Base-by-base conservation (phyloP, 2,113 vertebrate species). In the Gnathonemus longibarbis region DNA sequence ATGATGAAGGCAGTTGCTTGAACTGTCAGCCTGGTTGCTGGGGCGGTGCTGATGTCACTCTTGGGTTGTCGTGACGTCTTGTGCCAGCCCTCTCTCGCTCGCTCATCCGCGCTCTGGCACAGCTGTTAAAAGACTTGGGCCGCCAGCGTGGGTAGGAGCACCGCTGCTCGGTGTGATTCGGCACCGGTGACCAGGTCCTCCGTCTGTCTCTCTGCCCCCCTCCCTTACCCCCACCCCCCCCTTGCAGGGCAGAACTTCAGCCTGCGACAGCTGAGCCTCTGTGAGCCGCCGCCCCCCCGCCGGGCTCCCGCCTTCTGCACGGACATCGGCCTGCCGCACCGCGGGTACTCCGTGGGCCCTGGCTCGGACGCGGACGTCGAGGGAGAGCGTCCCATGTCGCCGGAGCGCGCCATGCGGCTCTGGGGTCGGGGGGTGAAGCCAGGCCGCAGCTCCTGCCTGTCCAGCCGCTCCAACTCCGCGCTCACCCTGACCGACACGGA, bases 401-500 rank as follows among this genome's bases (percentile, higher is more conserved):
- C 98, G 45, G 98, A 99, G 93, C 97, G 97, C 53, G 97, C 98
- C 95, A 98, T 98, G 98, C 96, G 96, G 91, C 96, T 98, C 90
- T 99, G 98, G 98, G 97, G 97, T 91, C 96, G 97, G 88, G 98
- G 98, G 88, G 97, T 97, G 89, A 99, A 99, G 93, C 97, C 98
- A 1, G 98, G 97, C 92, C 97, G 97, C 94, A 98, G 97, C 93
- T 99, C 98, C 95, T 99, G 98, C 94, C 96, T 99, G 92, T 99
- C 98, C 83, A 99, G 98, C 93, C 98, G 98, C 91, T 99, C 98
- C 95, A 99, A 99, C 96, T 99, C 98, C 1, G 97, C 96, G 91
- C 97, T 99, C 94, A 99, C 98, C 13, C 97, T 99, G 49, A 99
- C 98, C 7, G 98, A 99, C 94, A 99, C 98, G 0, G 98, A 99